A percentile compares a stretch with the other conserved stretches of the same genome.
Conservation (phyloP, 2,113 vertebrate genomes). For the Microtus pennsylvanicus region DNA sequence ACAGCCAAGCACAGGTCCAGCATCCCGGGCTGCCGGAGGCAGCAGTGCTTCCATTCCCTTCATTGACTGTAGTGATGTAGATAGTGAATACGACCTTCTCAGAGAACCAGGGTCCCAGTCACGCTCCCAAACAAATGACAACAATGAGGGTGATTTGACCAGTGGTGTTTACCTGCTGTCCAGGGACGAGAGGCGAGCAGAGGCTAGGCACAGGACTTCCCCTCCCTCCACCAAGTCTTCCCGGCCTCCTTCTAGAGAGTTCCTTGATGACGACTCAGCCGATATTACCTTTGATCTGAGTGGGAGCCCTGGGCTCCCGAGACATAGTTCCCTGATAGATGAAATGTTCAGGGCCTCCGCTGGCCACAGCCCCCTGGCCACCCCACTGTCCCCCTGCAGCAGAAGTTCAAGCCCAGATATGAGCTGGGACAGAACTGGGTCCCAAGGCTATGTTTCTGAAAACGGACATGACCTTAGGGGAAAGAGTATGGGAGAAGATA, state of each 20-base stretch:
- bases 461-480: slow-evolving; percentile 86
- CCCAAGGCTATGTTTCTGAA: slow-evolving; percentile 88
- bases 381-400: slow-evolving; percentile 85
- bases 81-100: slow-evolving; percentile 91
- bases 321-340: slow-evolving; percentile 88
- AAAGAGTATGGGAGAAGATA: slow-evolving; percentile 78
- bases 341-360: slow-evolving; percentile 86
- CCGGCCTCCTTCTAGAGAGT: slow-evolving; percentile 85
- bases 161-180: slow-evolving; percentile 86
- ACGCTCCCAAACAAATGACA: slow-evolving; percentile 92
- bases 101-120: slow-evolving; percentile 88
- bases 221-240: slow-evolving; percentile 85
- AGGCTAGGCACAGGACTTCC: slow-evolving; percentile 86
- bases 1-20: slow-evolving; percentile 96
- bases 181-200: slow-evolving; percentile 86
- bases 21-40: slow-evolving; percentile 91
- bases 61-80: slow-evolving; percentile 94
- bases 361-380: slow-evolving; percentile 85
- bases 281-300: slow-evolving; percentile 86
- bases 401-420: slow-evolving; percentile 88
- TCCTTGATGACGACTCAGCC: slow-evolving; percentile 86
- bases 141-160: slow-evolving; percentile 88
- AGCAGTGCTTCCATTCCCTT: slow-evolving; percentile 92
- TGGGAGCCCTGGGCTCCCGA: slow-evolving; percentile 86
- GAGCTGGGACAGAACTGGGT: slow-evolving; percentile 86